Percentiles rank a stretch among this genome's conserved stretches.
These are phyloP conservation scores for Portevinia maculata DNA, from an alignment of 2,888 invertebrate species.

Conservation along the genomic window DNA sequence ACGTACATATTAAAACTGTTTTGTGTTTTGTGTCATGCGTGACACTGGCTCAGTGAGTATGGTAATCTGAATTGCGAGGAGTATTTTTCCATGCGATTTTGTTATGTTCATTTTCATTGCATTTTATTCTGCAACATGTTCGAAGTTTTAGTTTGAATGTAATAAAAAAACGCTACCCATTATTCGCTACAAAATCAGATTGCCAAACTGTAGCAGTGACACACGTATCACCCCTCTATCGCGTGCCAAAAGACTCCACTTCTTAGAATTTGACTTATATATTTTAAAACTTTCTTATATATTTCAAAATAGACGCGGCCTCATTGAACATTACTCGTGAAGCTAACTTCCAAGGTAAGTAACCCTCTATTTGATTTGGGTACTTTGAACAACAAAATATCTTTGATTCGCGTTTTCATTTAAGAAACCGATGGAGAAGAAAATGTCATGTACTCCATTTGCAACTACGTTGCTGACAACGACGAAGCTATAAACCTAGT, in stretches of 20 bases:
- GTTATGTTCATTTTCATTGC: too few species aligned
- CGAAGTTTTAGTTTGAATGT: too few species aligned
- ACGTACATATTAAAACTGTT: conserved; percentile 15
- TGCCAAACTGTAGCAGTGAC: conserved; percentile 21
- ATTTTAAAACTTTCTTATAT: background rate
- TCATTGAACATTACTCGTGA: conserved; percentile 88
- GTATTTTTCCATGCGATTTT: too few species aligned
- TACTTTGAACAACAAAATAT: background rate
- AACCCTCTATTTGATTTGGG: background rate
- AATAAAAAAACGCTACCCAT: background rate
- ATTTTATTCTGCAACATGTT: too few species aligned
- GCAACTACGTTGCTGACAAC: conserved; percentile 93
- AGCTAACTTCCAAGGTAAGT: conserved; percentile 85
- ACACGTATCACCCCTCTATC: background rate
- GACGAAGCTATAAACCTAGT: conserved; percentile 94
- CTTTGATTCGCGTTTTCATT: background rate
- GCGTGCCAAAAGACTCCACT: background rate
- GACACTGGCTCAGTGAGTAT: conserved; percentile 13
- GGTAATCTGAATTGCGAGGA: background rate
- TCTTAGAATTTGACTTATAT: background rate
- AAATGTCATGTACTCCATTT: conserved; percentile 91
- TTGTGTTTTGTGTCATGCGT: background rate
- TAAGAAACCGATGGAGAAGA: conserved; percentile 84
- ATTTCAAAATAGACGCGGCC: conserved; percentile 85
- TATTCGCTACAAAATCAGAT: background rate